Conservation (phyloP, 35 echinoderm and acorn worm genomes). For the Ptychodera flava region DNA sequence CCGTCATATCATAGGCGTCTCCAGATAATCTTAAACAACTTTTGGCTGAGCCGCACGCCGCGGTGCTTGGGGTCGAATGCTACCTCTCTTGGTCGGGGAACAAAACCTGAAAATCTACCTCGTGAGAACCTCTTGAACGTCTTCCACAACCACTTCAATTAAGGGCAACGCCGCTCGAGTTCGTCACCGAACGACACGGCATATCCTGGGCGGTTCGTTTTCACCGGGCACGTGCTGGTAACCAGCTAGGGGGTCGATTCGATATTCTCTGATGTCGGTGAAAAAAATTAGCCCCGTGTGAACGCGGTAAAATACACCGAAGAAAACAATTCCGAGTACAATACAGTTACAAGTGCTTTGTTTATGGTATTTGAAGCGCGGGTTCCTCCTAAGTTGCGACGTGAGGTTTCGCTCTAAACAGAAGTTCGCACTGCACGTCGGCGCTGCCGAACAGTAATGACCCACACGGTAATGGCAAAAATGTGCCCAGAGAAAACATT, state of each 20-base stretch:
- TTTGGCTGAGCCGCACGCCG: too few species aligned
- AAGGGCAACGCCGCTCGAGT: not conserved
- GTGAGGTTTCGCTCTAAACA: too few species aligned
- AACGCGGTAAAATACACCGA: not conserved
- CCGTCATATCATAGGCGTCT: too few species aligned
- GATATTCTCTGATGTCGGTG: not conserved
- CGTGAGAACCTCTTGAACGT: not conserved
- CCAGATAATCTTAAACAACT: too few species aligned
- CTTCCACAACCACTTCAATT: not conserved
- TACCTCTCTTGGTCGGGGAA: too few species aligned
- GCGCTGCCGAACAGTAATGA: too few species aligned
- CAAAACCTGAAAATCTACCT: not conserved
- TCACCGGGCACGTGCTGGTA: not conserved
- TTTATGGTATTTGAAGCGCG: not conserved
- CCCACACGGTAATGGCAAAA: too few species aligned
- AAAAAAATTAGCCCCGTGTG: not conserved
- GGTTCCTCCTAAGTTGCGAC: too few species aligned
- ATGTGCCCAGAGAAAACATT: too few species aligned
- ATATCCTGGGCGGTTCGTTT: not conserved
- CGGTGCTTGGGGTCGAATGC: too few species aligned
- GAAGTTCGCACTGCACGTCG: too few species aligned
- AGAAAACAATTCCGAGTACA: not conserved
- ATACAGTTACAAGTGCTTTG: not conserved
- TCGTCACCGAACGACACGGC: not conserved
- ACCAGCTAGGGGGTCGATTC: not conserved